phyloP scores from a whole-genome alignment of 2,888 invertebrate species.

The Dolichopus griseipennis region DNA sequence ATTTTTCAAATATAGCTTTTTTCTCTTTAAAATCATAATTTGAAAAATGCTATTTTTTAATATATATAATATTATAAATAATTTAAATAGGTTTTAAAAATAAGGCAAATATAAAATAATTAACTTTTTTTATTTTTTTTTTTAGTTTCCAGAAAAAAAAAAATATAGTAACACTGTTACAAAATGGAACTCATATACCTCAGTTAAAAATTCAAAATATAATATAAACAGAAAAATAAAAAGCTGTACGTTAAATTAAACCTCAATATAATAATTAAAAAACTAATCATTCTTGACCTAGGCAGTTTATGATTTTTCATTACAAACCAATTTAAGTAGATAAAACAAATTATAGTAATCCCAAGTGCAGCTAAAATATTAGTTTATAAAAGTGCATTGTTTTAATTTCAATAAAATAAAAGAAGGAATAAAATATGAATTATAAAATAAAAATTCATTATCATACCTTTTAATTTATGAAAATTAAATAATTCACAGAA shows the following conservation, averaged over 20 bases:
- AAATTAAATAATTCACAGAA: no score
- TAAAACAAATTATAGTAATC: no score
- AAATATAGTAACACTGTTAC: constrained; percentile 24
- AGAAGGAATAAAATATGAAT: no score
- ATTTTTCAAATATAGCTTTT: no score
- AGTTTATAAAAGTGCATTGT: no score
- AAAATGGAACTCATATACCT: constrained; percentile 43
- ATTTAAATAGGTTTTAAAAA: neutral
- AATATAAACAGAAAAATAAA: neutral
- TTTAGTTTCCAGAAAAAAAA: neutral
- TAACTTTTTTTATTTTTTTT: neutral
- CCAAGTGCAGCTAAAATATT: no score
- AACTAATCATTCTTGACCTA: neutral
- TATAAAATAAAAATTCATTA: no score
- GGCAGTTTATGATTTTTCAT: neutral
- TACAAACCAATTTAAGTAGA: neutral
- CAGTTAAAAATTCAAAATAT: constrained; percentile 23
- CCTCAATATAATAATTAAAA: neutral
- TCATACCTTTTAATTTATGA: no score
- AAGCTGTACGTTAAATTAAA: neutral
- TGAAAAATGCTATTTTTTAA: neutral
- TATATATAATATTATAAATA: neutral
- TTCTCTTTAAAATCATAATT: no score
- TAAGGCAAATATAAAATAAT: neutral
- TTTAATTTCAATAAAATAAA: no score